Conservation (phyloP, 2,888 invertebrate genomes). For the Chalcis sispes region DNA sequence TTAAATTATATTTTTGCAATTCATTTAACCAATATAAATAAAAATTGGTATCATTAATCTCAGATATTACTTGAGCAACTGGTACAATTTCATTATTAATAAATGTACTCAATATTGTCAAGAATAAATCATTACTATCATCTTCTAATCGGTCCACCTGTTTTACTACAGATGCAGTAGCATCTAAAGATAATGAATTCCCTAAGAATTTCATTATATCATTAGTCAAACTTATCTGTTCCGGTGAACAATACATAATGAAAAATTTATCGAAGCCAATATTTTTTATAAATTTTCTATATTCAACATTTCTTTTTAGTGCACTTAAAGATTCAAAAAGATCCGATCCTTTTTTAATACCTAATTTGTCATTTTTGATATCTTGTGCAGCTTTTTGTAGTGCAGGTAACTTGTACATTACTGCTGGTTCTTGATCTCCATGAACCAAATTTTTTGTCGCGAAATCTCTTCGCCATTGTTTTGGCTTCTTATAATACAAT, state of each 20-base stretch:
- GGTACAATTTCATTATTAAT: constrained; percentile 59
- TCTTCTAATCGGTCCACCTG: constrained; percentile 48
- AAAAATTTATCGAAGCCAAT: constrained; percentile 28
- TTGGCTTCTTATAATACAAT: not conserved
- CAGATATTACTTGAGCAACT: constrained; percentile 61
- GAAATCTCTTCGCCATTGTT: not conserved
- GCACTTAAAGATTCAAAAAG: not conserved
- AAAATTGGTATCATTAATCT: constrained; percentile 60
- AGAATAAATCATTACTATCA: constrained; percentile 52
- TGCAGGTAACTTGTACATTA: not conserved
- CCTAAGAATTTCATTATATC: not conserved
- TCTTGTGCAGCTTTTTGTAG: constrained; percentile 15
- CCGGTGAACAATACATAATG: constrained; percentile 24
- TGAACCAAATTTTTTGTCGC: not conserved
- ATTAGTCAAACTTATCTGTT: constrained; percentile 11
- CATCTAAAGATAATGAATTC: constrained; percentile 58
- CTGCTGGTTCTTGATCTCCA: constrained; percentile 15
- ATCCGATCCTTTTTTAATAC: not conserved
- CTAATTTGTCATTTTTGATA: not conserved
- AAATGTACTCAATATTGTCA: constrained; percentile 59
- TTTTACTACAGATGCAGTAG: constrained; percentile 59
- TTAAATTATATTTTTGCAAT: constrained; percentile 58
- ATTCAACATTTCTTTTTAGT: constrained; percentile 1
- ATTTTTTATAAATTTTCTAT: constrained; percentile 1
- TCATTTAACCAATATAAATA: constrained; percentile 47